Evolutionary conservation across 2,888 invertebrate genomes (phyloP).

Genomic region (Plutella xylostella): DNA sequence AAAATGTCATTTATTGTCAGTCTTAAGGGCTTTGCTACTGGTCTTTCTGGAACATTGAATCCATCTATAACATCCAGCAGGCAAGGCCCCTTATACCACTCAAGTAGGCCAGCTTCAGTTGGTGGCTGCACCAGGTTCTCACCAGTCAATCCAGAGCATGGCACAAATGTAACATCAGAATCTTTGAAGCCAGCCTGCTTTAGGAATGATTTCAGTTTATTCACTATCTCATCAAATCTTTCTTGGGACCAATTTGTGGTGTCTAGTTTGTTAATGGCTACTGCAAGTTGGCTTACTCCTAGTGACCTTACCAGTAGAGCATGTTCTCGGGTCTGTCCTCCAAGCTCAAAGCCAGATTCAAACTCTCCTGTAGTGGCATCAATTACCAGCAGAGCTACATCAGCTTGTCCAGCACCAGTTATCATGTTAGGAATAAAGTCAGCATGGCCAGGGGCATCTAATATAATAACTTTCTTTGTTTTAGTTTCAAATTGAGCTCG

Average conservation of each 20-base stretch:
- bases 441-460: conserved; percentile 99
- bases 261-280: conserved; percentile 97
- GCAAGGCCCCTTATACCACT: conserved; percentile 88
- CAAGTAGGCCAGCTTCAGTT: conserved; percentile 71
- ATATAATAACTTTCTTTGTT: conserved; percentile 82
- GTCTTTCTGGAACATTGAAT: conserved; percentile 88
- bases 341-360: conserved; percentile 98
- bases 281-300: conserved; percentile 94
- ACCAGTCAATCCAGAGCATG: conserved; percentile 96
- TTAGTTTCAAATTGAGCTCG: conserved; percentile 92
- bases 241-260: conserved; percentile 93
- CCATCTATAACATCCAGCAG: conserved; percentile 88
- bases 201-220: conserved; percentile 83
- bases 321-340: conserved; percentile 98
- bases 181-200: conserved; percentile 95
- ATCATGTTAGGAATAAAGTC: conserved; percentile 99
- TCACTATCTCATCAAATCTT: conserved; percentile 89
- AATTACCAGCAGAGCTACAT: conserved; percentile 95
- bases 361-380: conserved; percentile 98
- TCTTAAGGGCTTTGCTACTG: conserved; percentile 89
- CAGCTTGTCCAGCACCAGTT: conserved; percentile 97
- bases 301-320: conserved; percentile 89
- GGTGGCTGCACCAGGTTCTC: conserved; percentile 86
- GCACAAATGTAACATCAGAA: conserved; percentile 87
- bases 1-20: conserved; percentile 95